phyloP scores from a whole-genome alignment of 2,888 invertebrate genomes.

The Galeopsomyia nigrocyanea region DNA sequence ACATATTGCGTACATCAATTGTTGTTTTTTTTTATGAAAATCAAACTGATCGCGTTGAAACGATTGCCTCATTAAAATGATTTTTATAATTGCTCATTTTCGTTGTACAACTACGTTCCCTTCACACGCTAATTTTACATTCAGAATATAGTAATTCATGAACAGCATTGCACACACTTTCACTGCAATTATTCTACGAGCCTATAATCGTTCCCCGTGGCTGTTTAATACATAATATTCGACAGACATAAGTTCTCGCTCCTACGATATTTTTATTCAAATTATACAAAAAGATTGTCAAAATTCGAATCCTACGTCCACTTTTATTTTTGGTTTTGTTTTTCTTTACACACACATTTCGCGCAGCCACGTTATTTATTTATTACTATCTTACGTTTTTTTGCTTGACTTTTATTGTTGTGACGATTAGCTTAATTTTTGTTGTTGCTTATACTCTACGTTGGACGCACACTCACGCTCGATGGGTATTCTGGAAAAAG shows the following conservation, averaged over 20 bases:
- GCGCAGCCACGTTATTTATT: conserved; percentile 2
- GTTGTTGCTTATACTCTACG: not conserved
- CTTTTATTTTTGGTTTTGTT: conserved; percentile 1
- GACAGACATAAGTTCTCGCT: not conserved
- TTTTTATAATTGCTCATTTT: too few species aligned
- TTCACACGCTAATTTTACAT: too few species aligned
- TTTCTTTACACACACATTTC: not conserved
- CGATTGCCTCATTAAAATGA: too few species aligned
- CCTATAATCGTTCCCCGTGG: not conserved
- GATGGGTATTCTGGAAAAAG: conserved; percentile 12
- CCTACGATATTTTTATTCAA: conserved; percentile 48
- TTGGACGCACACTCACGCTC: conserved; percentile 5
- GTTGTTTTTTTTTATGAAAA: too few species aligned
- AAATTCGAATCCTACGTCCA: conserved; percentile 53
- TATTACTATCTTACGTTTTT: conserved; percentile 4
- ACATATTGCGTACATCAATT: too few species aligned
- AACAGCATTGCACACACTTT: too few species aligned
- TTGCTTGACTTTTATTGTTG: not conserved
- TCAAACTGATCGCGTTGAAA: too few species aligned
- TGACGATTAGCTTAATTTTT: conserved; percentile 1
- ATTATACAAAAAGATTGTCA: conserved; percentile 65
- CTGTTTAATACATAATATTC: not conserved
- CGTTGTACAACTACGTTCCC: too few species aligned
- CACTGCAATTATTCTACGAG: not conserved
- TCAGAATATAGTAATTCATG: too few species aligned